Percentiles rank a stretch among this genome's conserved stretches.
Evolutionary conservation across 2,113 vertebrate genomes (phyloP).

Genomic region (Ctenodactylus gundi): DNA sequence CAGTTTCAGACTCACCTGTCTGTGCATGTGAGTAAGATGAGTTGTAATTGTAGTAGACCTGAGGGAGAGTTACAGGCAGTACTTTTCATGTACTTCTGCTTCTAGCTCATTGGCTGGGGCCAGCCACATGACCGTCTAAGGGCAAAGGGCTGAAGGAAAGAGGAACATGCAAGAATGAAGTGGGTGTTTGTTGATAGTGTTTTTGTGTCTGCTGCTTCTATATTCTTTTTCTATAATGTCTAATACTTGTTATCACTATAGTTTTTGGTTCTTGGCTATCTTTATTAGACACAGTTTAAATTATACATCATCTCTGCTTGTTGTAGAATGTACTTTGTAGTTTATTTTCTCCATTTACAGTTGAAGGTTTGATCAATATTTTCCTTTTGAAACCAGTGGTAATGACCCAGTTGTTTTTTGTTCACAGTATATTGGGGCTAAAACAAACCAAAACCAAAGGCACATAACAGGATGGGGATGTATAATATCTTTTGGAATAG

Average conservation of each 20-base stretch:
- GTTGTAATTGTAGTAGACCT: too few relatives aligned
- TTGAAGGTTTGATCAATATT: neutral
- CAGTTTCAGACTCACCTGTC: neutral
- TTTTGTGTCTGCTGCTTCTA: neutral
- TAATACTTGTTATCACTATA: neutral
- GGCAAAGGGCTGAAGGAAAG: too few relatives aligned
- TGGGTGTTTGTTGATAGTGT: neutral
- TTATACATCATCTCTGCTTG: neutral
- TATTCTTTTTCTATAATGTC: neutral
- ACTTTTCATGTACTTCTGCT: too few relatives aligned
- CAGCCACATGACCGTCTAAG: neutral
- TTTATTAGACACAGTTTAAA: neutral
- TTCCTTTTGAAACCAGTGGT: neutral
- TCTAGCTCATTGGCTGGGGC: neutral
- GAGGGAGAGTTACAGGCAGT: too few relatives aligned
- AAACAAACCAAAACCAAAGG: too few relatives aligned
- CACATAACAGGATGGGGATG: fast-evolving
- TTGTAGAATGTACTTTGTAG: neutral
- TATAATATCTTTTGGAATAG: neutral
- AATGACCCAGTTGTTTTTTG: neutral
- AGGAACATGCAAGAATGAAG: neutral
- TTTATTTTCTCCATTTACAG: neutral
- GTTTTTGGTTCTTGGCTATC: neutral
- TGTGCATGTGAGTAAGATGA: neutral
- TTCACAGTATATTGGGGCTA: neutral